Conservation (phyloP, 2,888 invertebrate genomes). For the Biston stratarius region DNA sequence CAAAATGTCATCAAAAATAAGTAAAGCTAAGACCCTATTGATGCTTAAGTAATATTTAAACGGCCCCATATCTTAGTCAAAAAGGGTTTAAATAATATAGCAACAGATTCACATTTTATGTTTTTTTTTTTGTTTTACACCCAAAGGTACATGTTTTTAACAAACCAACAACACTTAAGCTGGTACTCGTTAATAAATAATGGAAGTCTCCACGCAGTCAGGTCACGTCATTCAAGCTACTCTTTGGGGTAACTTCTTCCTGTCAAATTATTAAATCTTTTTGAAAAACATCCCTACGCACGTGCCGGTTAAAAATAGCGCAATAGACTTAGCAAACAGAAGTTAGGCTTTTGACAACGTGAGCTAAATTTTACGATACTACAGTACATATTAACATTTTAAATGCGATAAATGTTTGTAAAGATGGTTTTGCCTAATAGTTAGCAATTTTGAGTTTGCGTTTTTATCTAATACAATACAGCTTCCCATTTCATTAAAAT, state of each 20-base stretch:
- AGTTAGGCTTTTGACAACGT: not conserved
- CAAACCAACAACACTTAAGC: slow-evolving; percentile 17
- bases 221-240: slow-evolving; percentile 54
- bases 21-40: too few relatives aligned
- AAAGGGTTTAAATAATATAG: not conserved
- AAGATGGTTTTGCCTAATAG: too few relatives aligned
- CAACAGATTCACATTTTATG: not conserved
- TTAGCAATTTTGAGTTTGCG: too few relatives aligned
- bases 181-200: slow-evolving; percentile 47
- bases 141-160: slow-evolving; percentile 1
- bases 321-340: slow-evolving; percentile 4
- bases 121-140: slow-evolving; percentile 4
- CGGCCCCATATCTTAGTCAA: not conserved
- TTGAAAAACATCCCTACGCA: slow-evolving; percentile 58
- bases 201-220: slow-evolving; percentile 47
- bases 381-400: too few relatives aligned
- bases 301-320: slow-evolving; percentile 21
- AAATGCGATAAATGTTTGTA: too few relatives aligned
- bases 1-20: too few relatives aligned
- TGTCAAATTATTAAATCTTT: slow-evolving; percentile 66
- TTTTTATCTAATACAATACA: too few relatives aligned
- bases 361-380: not conserved
- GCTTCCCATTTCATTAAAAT: too few relatives aligned
- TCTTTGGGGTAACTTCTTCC: slow-evolving; percentile 51
- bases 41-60: too few relatives aligned